Conservation (phyloP, 2,113 vertebrate species). For the Leucosticte australis region DNA sequence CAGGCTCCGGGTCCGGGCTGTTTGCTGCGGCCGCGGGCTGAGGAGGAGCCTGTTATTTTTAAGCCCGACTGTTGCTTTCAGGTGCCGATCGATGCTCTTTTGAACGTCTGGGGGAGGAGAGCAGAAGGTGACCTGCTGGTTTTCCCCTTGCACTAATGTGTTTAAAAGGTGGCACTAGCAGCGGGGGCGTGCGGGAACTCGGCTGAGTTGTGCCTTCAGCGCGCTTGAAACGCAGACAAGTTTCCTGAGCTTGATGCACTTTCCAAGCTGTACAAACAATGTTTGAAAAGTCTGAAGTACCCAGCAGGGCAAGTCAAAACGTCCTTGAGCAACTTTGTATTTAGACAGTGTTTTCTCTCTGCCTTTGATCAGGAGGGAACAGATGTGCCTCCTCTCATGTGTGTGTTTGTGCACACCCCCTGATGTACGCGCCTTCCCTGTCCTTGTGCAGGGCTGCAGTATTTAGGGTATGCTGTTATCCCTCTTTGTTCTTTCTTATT, state of each 20-base stretch:
- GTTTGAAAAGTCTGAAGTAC: conserved; percentile 25
- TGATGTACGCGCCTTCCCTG: neutral
- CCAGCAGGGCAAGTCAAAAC: conserved; percentile 40
- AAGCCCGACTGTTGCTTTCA: neutral
- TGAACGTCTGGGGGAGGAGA: neutral
- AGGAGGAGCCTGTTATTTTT: neutral
- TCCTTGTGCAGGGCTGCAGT: neutral
- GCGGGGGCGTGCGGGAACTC: neutral
- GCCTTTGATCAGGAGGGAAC: conserved; percentile 8
- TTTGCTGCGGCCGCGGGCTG: neutral
- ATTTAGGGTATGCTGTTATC: neutral
- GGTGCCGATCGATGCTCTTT: neutral
- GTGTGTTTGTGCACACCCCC: neutral
- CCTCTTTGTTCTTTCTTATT: conserved; percentile 29
- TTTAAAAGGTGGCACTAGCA: conserved; percentile 19
- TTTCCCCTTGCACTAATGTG: conserved; percentile 3
- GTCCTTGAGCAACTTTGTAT: conserved; percentile 37
- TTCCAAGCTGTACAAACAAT: conserved; percentile 30
- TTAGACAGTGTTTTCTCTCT: neutral
- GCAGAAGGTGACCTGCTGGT: conserved; percentile 18
- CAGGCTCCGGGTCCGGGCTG: neutral
- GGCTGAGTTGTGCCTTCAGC: neutral
- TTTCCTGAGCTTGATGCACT: neutral
- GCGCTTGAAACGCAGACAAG: neutral
- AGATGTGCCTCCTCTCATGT: conserved; percentile 31